Conservation (phyloP, 2,797 vertebrate species). For the Acrossocheilus wenchowensis region DNA sequence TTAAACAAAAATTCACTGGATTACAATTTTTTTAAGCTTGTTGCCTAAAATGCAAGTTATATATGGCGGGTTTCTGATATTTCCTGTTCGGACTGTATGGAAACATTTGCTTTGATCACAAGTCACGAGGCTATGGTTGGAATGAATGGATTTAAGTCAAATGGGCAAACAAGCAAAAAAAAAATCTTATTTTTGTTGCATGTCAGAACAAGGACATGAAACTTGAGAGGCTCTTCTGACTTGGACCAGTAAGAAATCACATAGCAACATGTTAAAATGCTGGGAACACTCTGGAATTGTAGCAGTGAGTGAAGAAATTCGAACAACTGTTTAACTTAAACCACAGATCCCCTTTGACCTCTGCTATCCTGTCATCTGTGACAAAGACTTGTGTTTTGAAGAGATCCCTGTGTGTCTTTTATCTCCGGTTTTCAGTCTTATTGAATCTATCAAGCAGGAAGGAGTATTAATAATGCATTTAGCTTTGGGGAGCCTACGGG, state of each 20-base stretch:
- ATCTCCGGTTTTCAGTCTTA: conserved; percentile 33
- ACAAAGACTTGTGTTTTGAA: conserved; percentile 39
- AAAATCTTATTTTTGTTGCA: background rate
- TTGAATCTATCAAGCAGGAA: conserved; percentile 49
- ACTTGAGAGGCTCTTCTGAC: background rate
- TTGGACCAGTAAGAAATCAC: background rate
- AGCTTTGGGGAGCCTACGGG: conserved; percentile 44
- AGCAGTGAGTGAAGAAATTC: background rate
- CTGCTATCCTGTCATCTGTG: conserved; percentile 27
- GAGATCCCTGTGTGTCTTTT: conserved; percentile 44
- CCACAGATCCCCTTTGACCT: conserved; percentile 16
- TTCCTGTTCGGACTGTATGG: background rate
- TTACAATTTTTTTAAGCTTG: background rate
- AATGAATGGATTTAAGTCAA: background rate
- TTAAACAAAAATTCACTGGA: too few species aligned
- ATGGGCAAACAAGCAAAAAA: background rate
- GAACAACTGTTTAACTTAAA: background rate
- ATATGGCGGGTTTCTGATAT: background rate
- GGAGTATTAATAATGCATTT: conserved; percentile 55
- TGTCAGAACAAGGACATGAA: background rate
- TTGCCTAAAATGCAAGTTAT: background rate
- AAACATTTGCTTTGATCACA: background rate
- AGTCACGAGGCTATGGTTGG: background rate
- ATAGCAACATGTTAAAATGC: background rate
- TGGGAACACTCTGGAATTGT: background rate